These are phyloP conservation scores for Tribolium castaneum DNA, from an alignment of 1,140 invertebrate species.

Conservation along the genomic window DNA sequence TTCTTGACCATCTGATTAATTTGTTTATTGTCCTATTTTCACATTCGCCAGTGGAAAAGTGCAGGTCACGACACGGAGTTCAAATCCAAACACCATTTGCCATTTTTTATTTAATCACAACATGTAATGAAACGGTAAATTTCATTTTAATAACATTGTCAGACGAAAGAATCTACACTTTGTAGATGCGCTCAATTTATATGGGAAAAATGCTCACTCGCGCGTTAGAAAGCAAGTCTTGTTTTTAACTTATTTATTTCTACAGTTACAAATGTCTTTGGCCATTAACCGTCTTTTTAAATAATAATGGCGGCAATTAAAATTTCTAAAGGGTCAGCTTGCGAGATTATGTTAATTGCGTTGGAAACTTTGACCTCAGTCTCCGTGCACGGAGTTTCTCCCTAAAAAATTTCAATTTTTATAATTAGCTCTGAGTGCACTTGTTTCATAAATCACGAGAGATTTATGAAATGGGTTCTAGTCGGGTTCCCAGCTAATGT, in stretches of 20 bases:
- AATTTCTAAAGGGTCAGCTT: constrained; percentile 11
- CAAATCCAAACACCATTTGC: background rate
- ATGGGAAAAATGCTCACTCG: background rate
- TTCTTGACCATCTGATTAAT: constrained; percentile 34
- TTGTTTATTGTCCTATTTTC: constrained; percentile 22
- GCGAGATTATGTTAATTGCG: constrained; percentile 5
- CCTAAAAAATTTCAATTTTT: background rate
- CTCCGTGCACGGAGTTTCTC: background rate
- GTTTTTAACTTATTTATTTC: background rate
- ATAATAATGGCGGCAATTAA: background rate
- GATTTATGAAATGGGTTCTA: background rate
- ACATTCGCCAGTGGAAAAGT: constrained; percentile 1
- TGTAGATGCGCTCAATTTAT: background rate
- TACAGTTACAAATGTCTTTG: background rate
- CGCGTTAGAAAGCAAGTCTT: background rate
- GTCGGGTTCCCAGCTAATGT: background rate
- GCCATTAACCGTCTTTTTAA: background rate
- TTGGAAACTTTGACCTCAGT: constrained; percentile 3
- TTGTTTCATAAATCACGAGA: background rate
- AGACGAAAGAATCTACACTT: background rate
- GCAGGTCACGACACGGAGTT: constrained; percentile 5
- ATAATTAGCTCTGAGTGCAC: background rate
- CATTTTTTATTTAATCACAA: background rate
- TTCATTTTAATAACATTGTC: background rate
- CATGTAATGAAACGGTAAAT: background rate